Base-by-base conservation (phyloP, 2,888 invertebrate species). In the Prosapia bicincta region DNA sequence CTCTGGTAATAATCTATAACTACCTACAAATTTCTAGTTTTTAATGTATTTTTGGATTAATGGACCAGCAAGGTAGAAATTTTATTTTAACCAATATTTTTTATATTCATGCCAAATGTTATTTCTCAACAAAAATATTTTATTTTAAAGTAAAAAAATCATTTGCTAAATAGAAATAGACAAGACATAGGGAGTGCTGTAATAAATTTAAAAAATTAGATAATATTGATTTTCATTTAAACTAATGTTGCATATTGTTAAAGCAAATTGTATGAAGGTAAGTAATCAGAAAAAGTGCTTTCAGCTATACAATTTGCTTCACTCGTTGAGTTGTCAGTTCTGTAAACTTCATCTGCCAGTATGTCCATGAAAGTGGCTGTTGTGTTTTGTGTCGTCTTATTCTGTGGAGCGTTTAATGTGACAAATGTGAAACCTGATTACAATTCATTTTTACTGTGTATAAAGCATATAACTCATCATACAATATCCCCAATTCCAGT, bases 111-210 rank as follows among this genome's bases (percentile, higher is more conserved):
- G n/a, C n/a, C n/a, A n/a, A n/a, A n/a, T n/a, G n/a, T n/a, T n/a
- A n/a, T n/a, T n/a, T n/a, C n/a, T n/a, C n/a, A n/a, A n/a, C n/a
- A n/a, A n/a, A n/a, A n/a, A n/a, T n/a, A n/a, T n/a, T n/a, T n/a
- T n/a, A n/a, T n/a, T n/a, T n/a, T n/a, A n/a, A n/a, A n/a, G n/a
- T n/a, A n/a, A n/a, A n/a, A n/a, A n/a, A n/a, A n/a, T n/a, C n/a
- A n/a, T n/a, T n/a, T n/a, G n/a, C n/a, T n/a, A n/a, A n/a, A 76
- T 77, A 79, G 80, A 74, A 65, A 38, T 38, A n/a, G 0, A 69
- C 15, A 26, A 74, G 43, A 9, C 13, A 6, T 23, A 13, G 26
- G 20, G n/a, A 67, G 5, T 0, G n/a, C 3, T 9, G n/a, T 2
- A 26, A 20, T 66, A 25, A 25, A 26, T 20, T 15, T 66, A 38